phyloP scores from a whole-genome alignment of 2,113 vertebrate genomes.

The Thalassarche chlororhynchos region DNA sequence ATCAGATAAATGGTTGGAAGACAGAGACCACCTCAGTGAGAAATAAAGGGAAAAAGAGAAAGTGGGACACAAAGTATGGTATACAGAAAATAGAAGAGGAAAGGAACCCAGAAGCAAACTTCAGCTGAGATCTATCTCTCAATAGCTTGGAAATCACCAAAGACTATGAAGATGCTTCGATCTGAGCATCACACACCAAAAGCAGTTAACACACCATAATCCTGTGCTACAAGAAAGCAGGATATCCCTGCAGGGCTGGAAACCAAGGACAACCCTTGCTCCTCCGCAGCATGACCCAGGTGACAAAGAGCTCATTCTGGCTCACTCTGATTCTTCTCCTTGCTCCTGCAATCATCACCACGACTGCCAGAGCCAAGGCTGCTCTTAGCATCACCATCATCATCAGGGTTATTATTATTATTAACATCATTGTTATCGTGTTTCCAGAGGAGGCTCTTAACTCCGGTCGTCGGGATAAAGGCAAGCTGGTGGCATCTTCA shows the following conservation, averaged over 20 bases:
- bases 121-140: background rate
- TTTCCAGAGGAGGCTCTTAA: slow-evolving; percentile 69
- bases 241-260: background rate
- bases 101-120: background rate
- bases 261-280: background rate
- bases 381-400: slow-evolving; percentile 49
- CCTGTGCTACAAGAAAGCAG: background rate
- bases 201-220: background rate
- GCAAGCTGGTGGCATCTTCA: slow-evolving; percentile 70
- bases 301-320: slow-evolving; percentile 27
- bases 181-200: background rate
- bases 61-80: background rate
- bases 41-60: background rate
- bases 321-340: slow-evolving; percentile 16
- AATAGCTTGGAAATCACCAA: background rate
- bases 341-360: slow-evolving; percentile 27
- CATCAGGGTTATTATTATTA: slow-evolving; percentile 66
- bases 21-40: background rate
- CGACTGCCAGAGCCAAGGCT: slow-evolving; percentile 38
- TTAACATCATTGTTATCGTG: slow-evolving; percentile 68
- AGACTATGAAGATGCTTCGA: background rate
- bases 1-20: background rate
- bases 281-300: background rate
- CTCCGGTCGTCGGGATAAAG: slow-evolving; percentile 53
- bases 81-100: background rate